A percentile compares a stretch with the other conserved stretches of the same genome.
phyloP scores from a whole-genome alignment of 1,140 invertebrate genomes.

The Drosophila repletoides region DNA sequence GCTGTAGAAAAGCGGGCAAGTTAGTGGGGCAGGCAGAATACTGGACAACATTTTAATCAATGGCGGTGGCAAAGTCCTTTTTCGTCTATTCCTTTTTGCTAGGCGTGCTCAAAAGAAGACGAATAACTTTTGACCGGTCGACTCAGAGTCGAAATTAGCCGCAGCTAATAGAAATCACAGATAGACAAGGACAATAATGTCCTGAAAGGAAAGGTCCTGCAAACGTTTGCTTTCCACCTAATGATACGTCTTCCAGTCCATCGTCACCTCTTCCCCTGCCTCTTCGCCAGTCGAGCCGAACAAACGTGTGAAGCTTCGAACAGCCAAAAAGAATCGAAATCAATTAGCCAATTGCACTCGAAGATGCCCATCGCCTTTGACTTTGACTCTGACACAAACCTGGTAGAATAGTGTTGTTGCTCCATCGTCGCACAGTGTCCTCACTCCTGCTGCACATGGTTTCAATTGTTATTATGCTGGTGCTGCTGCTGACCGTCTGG shows the following conservation, averaged over 20 bases:
- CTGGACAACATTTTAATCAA: conserved; percentile 70
- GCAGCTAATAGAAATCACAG: conserved; percentile 53
- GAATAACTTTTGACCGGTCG: conserved; percentile 64
- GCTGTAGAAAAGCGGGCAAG: neutral
- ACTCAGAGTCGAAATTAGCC: conserved; percentile 59
- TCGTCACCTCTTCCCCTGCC: neutral
- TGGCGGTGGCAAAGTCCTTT: conserved; percentile 1
- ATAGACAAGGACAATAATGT: conserved; percentile 69
- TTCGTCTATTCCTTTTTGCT: neutral
- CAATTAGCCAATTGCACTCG: conserved; percentile 78
- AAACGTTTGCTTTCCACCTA: conserved; percentile 63
- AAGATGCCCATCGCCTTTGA: conserved; percentile 52
- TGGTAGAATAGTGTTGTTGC: neutral
- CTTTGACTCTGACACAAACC: conserved; percentile 32
- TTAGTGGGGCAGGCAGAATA: neutral
- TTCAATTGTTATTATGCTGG: conserved; percentile 55
- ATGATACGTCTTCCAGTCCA: conserved; percentile 35
- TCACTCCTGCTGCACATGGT: neutral
- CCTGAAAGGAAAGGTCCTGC: conserved; percentile 67
- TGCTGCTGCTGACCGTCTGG: conserved; percentile 38
- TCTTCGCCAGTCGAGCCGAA: neutral
- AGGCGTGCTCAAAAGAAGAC: conserved; percentile 44
- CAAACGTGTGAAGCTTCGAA: conserved; percentile 60
- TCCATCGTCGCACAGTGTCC: neutral
- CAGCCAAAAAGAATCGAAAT: conserved; percentile 71